phyloP scores from a whole-genome alignment of 1,140 invertebrate species.

The Drosophila littoralis region DNA sequence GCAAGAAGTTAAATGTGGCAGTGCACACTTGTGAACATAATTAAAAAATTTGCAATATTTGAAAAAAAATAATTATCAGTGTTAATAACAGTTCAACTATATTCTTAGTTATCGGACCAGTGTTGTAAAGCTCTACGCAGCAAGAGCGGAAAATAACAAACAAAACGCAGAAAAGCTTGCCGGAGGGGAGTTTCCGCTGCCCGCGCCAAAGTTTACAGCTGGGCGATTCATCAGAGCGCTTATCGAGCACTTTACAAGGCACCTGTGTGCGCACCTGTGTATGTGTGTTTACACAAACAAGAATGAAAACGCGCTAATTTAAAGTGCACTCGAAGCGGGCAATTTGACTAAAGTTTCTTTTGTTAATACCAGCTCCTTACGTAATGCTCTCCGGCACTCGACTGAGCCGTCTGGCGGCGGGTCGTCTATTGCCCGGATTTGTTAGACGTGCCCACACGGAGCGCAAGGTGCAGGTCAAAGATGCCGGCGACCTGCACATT shows the following conservation, averaged over 20 bases:
- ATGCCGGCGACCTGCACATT: slow-evolving; percentile 88
- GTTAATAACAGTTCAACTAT: neutral
- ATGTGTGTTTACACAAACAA: slow-evolving; percentile 36
- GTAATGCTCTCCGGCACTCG: slow-evolving; percentile 52
- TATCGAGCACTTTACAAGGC: slow-evolving; percentile 45
- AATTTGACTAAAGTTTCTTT: slow-evolving; percentile 27
- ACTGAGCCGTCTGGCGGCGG: slow-evolving; percentile 15
- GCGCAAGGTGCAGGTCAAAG: slow-evolving; percentile 87
- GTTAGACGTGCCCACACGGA: slow-evolving; percentile 74
- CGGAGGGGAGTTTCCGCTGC: neutral
- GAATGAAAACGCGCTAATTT: slow-evolving; percentile 20
- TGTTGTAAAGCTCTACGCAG: slow-evolving; percentile 14
- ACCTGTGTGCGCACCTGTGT: neutral
- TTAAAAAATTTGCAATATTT: too few species aligned
- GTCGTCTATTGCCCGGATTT: slow-evolving; percentile 25
- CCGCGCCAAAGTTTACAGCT: slow-evolving; percentile 18
- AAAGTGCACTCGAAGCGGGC: slow-evolving; percentile 49
- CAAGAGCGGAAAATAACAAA: slow-evolving; percentile 5
- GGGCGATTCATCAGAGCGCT: slow-evolving; percentile 15
- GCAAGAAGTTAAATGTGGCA: too few species aligned
- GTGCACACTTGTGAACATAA: too few species aligned
- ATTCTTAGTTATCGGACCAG: neutral
- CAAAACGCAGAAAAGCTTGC: neutral
- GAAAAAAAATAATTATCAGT: neutral
- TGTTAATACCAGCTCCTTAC: slow-evolving; percentile 49